These are phyloP conservation scores for Volucella zonaria DNA, from an alignment of 2,888 invertebrate species.

Conservation along the genomic window DNA sequence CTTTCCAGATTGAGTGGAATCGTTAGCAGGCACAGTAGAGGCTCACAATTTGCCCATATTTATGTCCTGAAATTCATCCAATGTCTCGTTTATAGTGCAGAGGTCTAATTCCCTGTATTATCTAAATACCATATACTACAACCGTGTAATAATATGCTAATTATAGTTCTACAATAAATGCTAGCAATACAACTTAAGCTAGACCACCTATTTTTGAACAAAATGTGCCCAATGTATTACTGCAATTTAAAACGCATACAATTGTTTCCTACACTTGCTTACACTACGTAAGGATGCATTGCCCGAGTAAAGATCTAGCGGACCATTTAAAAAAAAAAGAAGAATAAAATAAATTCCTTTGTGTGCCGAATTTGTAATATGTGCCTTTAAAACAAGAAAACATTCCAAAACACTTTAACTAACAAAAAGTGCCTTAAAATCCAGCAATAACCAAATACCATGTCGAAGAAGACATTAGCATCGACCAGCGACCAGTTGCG, in stretches of 20 bases:
- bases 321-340: slow-evolving; percentile 46
- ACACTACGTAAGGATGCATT: slow-evolving; percentile 28
- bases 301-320: slow-evolving; percentile 11
- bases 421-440: slow-evolving; percentile 57
- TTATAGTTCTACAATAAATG: too few species aligned
- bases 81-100: too few species aligned
- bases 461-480: slow-evolving; percentile 41
- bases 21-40: too few species aligned
- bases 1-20: too few species aligned
- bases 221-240: slow-evolving; percentile 7
- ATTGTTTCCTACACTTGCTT: slow-evolving; percentile 21
- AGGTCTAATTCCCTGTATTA: too few species aligned
- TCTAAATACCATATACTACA: too few species aligned
- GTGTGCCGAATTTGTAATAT: slow-evolving; percentile 59
- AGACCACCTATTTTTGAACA: slow-evolving; percentile 2
- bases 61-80: too few species aligned
- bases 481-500: slow-evolving; percentile 72
- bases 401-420: slow-evolving; percentile 4
- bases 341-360: slow-evolving; percentile 24
- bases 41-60: too few species aligned
- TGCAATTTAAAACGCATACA: neutral
- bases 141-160: too few species aligned
- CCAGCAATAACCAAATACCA: slow-evolving; percentile 66
- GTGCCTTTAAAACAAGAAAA: slow-evolving; percentile 54
- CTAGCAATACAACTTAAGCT: neutral